Evolutionary conservation across 2,888 invertebrate species (phyloP).

Genomic region (Serrognathus titanus): DNA sequence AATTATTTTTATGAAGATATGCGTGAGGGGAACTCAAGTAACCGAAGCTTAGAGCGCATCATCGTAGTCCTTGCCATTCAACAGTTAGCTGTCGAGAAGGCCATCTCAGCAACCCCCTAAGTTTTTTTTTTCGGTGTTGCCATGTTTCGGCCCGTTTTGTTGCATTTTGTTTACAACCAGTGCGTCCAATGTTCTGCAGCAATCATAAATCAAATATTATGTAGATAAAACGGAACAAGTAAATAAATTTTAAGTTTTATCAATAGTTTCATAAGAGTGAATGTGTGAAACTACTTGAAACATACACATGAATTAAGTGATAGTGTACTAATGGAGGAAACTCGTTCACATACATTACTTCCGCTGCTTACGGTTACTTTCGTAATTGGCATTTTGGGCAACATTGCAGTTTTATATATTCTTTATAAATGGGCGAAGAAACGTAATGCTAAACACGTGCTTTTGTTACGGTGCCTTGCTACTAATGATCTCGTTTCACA

Average conservation of each 20-base stretch:
- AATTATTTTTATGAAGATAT: background rate
- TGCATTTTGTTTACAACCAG: slow-evolving; percentile 8
- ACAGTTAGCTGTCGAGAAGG: slow-evolving; percentile 14
- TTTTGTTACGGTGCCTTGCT: slow-evolving; percentile 75
- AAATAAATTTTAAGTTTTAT: background rate
- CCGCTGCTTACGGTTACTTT: slow-evolving; percentile 56
- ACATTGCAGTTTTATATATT: slow-evolving; percentile 71
- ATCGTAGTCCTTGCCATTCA: slow-evolving; percentile 5
- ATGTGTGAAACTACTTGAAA: background rate
- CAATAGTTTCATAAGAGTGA: background rate
- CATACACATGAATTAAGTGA: background rate
- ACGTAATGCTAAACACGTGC: slow-evolving; percentile 75
- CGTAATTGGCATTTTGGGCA: slow-evolving; percentile 68
- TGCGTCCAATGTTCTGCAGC: background rate
- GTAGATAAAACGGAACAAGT: background rate
- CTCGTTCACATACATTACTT: slow-evolving; percentile 25
- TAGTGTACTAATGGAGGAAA: slow-evolving; percentile 25
- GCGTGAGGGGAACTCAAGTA: too few species aligned
- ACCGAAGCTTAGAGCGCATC: background rate
- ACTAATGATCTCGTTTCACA: slow-evolving; percentile 76
- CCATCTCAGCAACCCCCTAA: slow-evolving; percentile 13
- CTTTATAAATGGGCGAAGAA: slow-evolving; percentile 68
- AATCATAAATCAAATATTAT: slow-evolving; percentile 1
- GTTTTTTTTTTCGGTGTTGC: slow-evolving; percentile 8
- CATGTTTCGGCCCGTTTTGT: slow-evolving; percentile 9